phyloP scores from a whole-genome alignment of 1,140 invertebrate species.

The Conus betulinus region DNA sequence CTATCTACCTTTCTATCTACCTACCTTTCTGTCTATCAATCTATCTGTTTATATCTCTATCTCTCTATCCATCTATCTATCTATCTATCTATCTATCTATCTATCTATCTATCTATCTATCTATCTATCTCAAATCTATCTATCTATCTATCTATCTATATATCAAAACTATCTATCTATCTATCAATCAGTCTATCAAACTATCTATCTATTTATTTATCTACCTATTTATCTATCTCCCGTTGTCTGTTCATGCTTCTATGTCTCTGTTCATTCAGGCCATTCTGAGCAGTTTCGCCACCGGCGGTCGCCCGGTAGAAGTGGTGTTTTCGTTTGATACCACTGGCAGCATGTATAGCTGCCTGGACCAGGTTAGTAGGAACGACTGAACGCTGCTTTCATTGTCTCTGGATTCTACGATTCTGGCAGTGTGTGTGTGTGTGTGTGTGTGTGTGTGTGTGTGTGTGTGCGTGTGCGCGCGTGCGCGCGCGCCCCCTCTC shows the following conservation, averaged over 20 bases:
- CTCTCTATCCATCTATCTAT: too few species aligned
- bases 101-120: too few species aligned
- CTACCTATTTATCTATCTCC: neutral
- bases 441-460: slow-evolving; percentile 11
- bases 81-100: too few species aligned
- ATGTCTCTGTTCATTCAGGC: slow-evolving; percentile 39
- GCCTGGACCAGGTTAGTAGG: slow-evolving; percentile 49
- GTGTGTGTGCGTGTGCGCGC: neutral
- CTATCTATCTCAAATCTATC: too few species aligned
- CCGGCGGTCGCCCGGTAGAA: slow-evolving; percentile 59
- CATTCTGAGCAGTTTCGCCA: slow-evolving; percentile 63
- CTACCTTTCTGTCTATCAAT: too few species aligned
- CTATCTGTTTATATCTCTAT: too few species aligned
- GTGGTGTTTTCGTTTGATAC: slow-evolving; percentile 72
- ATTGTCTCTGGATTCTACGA: neutral
- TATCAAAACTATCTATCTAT: too few species aligned
- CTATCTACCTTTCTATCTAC: too few species aligned
- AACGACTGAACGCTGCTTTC: neutral
- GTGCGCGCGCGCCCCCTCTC: neutral
- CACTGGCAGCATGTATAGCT: slow-evolving; percentile 68
- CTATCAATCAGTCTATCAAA: too few species aligned
- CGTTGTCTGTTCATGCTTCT: neutral
- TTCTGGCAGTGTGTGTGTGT: neutral
- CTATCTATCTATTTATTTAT: too few species aligned
- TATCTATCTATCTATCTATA: too few species aligned